phyloP scores from a whole-genome alignment of 1,140 invertebrate genomes.

The Drosophila takahashii region DNA sequence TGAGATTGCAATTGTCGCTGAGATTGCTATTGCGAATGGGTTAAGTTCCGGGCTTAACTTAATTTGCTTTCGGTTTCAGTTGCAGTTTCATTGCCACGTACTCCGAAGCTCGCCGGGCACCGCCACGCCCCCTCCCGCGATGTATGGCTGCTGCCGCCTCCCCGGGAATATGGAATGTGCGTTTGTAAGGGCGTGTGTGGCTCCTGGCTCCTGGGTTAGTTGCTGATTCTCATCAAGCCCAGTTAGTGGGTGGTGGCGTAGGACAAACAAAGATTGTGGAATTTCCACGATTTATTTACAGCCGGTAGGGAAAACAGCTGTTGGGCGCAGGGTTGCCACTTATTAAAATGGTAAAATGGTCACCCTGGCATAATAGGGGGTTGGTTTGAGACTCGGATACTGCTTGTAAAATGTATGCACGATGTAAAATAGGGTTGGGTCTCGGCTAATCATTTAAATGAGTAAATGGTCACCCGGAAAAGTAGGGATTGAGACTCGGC shows the following conservation, averaged over 20 bases:
- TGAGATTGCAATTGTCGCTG: background rate
- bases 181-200: background rate
- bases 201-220: background rate
- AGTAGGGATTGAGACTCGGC: too few species aligned
- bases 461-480: too few species aligned
- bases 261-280: background rate
- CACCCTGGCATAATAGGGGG: background rate
- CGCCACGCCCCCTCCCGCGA: background rate
- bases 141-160: background rate
- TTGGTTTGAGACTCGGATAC: background rate
- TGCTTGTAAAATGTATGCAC: background rate
- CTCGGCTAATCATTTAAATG: too few species aligned
- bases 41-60: background rate
- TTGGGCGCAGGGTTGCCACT: background rate
- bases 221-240: background rate
- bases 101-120: background rate
- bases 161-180: background rate
- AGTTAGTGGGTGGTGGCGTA: background rate
- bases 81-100: constrained; percentile 27
- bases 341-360: background rate
- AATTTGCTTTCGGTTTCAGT: background rate
- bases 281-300: constrained; percentile 1
- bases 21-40: background rate
- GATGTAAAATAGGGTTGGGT: too few species aligned
- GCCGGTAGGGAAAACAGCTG: constrained; percentile 3